Evolutionary conservation across 1,140 invertebrate species (phyloP).

Genomic region (Leptopilina clavipes): DNA sequence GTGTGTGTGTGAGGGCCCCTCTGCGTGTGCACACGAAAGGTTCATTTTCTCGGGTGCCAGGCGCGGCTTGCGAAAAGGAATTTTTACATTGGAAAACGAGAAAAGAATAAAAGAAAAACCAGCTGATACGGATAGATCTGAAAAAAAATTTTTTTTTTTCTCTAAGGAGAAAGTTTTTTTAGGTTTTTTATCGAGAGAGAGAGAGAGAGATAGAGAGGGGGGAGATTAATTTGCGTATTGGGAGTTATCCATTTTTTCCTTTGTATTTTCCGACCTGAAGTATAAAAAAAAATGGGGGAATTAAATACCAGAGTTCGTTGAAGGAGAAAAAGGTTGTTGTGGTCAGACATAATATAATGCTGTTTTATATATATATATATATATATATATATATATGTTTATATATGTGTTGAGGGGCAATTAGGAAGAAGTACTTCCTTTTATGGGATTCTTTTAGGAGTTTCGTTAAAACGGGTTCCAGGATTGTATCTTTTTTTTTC

Average conservation of each 20-base stretch:
- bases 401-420: neutral
- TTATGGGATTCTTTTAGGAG: neutral
- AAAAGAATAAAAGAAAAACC: conserved; percentile 50
- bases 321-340: conserved; percentile 31
- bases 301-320: neutral
- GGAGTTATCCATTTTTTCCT: neutral
- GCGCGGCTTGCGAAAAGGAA: conserved; percentile 48
- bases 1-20: conserved; percentile 34
- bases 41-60: conserved; percentile 45
- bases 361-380: neutral
- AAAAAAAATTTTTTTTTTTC: conserved; percentile 19
- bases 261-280: neutral
- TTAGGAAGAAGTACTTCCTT: conserved; percentile 11
- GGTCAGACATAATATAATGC: conserved; percentile 18
- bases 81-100: neutral
- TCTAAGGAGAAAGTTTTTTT: neutral
- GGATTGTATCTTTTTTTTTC: neutral
- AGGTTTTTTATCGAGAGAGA: neutral
- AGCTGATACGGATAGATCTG: conserved; percentile 38
- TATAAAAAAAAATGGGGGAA: neutral
- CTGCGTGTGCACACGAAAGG: conserved; percentile 36
- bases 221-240: conserved; percentile 3
- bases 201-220: neutral
- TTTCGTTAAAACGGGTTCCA: neutral
- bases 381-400: neutral